phyloP scores from a whole-genome alignment of 2,113 vertebrate genomes.

The Physeter macrocephalus region DNA sequence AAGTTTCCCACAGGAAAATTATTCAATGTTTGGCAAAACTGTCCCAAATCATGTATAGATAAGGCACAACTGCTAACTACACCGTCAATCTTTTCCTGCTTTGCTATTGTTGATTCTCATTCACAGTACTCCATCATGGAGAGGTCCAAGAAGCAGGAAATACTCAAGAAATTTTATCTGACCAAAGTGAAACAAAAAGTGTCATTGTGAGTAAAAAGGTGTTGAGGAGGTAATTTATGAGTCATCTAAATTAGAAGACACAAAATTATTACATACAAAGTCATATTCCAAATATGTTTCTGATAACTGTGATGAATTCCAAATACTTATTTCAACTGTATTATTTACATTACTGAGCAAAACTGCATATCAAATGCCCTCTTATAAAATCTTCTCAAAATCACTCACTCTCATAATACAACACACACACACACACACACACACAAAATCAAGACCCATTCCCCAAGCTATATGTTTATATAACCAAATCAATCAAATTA shows the following conservation, averaged over 20 bases:
- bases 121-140: background rate
- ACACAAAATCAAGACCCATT: background rate
- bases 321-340: conserved; percentile 63
- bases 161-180: conserved; percentile 20
- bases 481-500: conserved; percentile 3
- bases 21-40: conserved; percentile 79
- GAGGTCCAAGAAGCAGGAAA: background rate
- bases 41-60: conserved; percentile 70
- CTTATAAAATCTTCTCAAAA: conserved; percentile 9
- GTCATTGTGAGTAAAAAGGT: conserved; percentile 70
- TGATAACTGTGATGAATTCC: background rate
- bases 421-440: background rate
- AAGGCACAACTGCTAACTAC: conserved; percentile 33
- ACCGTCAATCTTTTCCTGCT: conserved; percentile 55
- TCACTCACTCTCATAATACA: background rate
- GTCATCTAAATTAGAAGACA: conserved; percentile 70
- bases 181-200: conserved; percentile 63
- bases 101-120: background rate
- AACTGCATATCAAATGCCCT: background rate
- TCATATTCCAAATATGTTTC: background rate
- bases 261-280: conserved; percentile 16
- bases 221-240: conserved; percentile 47
- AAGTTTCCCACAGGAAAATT: conserved; percentile 93
- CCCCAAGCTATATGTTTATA: background rate
- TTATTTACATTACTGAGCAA: conserved; percentile 38